Evolutionary conservation across 1,140 invertebrate genomes (phyloP), one percentile per base, ranked within the genome.

Genomic region (Drosophila mojavensis): DNA sequence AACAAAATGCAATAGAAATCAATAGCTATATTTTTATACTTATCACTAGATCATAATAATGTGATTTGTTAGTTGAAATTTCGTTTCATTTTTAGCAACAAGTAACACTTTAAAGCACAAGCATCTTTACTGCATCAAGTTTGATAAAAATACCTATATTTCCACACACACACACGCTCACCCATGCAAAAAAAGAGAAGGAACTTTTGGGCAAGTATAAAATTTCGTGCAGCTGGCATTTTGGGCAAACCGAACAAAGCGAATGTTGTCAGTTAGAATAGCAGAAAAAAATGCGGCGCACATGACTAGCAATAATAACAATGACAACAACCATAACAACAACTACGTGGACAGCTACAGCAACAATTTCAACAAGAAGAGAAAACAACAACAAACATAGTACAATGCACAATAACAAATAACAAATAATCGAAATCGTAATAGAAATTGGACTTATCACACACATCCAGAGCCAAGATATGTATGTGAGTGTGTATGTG

Each of bases 391-490:
- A 28, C 2, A 28, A 66, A 43, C 13, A 66, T 33, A 33, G 3
- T 33, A 47, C 39, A 4, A 28, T 28, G 5, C 28, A 28, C 28
- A 28, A 70, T 67, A 78, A 64, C 77, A 78, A 80, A 80, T 80
- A 84, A 84, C 77, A 78, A 80, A 80, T 80, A 84, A 84, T 89
- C 65, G 62, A 78, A 79, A 74, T 81, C 41, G 54, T 72, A 67
- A 70, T 65, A 70, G 62, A 89, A 83, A 89, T 84, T 72, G 68
- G 71, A 78, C 80, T 64, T 81, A 83, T 89, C 79, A 20, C 30
- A 33, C 47, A 53, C 64, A 61, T 15, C 56, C 13, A 39, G 5
- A 39, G 7, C 30, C 30, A 33, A 33, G 7, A 7, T 9, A 30
- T 30, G 6, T 20, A 13, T 50, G 17, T 48, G 20, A 55, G 17